Percentiles rank a stretch among this genome's conserved stretches.
Evolutionary conservation across 23 tunicate genomes (phyloP).

Genomic region (Halocynthia aurantium): DNA sequence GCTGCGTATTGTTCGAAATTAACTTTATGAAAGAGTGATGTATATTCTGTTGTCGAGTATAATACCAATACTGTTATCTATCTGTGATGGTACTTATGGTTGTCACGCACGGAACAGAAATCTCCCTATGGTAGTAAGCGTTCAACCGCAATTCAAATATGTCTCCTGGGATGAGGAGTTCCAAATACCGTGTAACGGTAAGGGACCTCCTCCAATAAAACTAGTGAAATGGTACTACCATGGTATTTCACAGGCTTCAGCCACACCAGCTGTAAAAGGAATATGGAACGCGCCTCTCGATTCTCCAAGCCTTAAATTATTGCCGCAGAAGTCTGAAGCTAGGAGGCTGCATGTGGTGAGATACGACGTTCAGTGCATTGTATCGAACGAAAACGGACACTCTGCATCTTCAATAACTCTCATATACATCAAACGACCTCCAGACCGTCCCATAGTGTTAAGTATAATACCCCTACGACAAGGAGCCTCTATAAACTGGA

Average conservation of each 20-base stretch:
- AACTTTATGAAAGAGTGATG: no score
- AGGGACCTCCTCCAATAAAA: conserved; percentile 18
- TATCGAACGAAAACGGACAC: not conserved
- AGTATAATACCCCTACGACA: not conserved
- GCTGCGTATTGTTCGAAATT: no score
- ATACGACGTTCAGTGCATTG: conserved; percentile 18
- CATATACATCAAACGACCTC: conserved; percentile 2
- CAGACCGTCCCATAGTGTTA: not conserved
- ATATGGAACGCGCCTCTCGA: not conserved
- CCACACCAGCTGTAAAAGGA: not conserved
- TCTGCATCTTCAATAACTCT: not conserved
- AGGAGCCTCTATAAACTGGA: not conserved
- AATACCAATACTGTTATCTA: no score
- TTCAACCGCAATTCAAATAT: not conserved
- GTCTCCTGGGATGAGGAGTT: conserved; percentile 22
- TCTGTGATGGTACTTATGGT: conserved; percentile 9
- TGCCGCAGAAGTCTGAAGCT: conserved; percentile 23
- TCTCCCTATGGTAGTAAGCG: conserved; percentile 12
- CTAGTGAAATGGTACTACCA: conserved; percentile 11
- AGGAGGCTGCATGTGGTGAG: not conserved
- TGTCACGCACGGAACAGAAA: conserved; percentile 1
- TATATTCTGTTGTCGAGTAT: no score
- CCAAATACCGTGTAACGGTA: conserved; percentile 9
- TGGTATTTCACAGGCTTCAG: not conserved
- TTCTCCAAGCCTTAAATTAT: not conserved